Conservation (phyloP, 2,888 invertebrate genomes). For the Acanthosepion esculentum region DNA sequence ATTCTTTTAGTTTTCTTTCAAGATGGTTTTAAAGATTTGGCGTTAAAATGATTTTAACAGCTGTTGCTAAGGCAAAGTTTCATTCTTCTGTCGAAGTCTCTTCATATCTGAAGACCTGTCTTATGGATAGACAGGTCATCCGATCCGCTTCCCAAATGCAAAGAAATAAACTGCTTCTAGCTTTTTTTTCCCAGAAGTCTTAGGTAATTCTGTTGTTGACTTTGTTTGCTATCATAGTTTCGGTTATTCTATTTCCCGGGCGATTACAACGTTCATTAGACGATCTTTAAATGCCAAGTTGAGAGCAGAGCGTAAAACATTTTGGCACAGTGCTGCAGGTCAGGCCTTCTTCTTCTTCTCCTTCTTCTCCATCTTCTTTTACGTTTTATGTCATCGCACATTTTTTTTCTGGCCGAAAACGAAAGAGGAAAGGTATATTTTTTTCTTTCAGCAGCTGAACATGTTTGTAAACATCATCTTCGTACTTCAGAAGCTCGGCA, state of each 20-base stretch:
- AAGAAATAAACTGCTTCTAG: background rate
- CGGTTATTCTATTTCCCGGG: background rate
- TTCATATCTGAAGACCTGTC: background rate
- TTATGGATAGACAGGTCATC: background rate
- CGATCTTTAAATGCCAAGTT: constrained; percentile 33
- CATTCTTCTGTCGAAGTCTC: background rate
- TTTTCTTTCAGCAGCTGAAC: constrained; percentile 2
- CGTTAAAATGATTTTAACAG: background rate
- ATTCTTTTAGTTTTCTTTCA: background rate
- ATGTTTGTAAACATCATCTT: background rate
- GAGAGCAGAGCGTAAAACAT: background rate
- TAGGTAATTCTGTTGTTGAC: background rate
- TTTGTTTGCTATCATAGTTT: constrained; percentile 22
- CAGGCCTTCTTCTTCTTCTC: too few relatives aligned
- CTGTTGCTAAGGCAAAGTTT: background rate
- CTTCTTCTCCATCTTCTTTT: background rate
- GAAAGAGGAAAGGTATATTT: background rate
- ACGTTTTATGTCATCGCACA: background rate
- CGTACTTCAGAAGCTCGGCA: background rate
- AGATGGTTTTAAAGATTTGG: background rate
- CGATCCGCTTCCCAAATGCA: background rate
- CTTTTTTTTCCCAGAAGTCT: background rate
- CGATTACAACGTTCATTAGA: constrained; percentile 17
- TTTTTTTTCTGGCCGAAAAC: background rate
- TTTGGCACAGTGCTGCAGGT: background rate